Conservation (phyloP, 2,113 vertebrate species). For the Neodontobutis hainanensis region DNA sequence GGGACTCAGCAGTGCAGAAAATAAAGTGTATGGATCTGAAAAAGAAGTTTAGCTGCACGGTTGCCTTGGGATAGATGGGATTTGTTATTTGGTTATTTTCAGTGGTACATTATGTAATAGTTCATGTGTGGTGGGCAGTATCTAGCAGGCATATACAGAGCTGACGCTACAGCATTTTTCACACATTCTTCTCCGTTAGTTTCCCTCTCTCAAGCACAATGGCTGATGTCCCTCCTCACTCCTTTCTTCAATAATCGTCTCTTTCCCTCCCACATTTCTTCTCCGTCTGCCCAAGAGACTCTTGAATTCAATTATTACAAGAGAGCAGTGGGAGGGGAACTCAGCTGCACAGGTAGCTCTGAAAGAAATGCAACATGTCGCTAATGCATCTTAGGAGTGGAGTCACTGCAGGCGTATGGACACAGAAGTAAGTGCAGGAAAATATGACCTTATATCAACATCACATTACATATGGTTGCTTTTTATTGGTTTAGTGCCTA, state of each 20-base stretch:
- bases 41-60: conserved; percentile 11
- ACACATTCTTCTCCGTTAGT: neutral
- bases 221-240: conserved; percentile 8
- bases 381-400: conserved; percentile 39
- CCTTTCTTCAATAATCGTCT: conserved; percentile 48
- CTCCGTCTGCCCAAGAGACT: conserved; percentile 51
- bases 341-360: conserved; percentile 52
- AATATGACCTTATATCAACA: too few species aligned
- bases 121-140: conserved; percentile 23
- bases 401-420: conserved; percentile 11
- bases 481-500: neutral
- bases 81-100: conserved; percentile 30
- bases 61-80: conserved; percentile 27
- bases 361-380: conserved; percentile 47
- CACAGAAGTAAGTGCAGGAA: neutral
- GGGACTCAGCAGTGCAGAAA: neutral
- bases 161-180: conserved; percentile 26
- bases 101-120: conserved; percentile 45
- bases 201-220: neutral
- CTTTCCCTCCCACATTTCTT: conserved; percentile 50
- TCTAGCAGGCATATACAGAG: conserved; percentile 38
- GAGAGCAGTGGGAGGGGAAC: conserved; percentile 34
- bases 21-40: neutral
- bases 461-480: too few species aligned
- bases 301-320: conserved; percentile 70